phyloP scores from a whole-genome alignment of 2,888 invertebrate species.

The Tuta absoluta region DNA sequence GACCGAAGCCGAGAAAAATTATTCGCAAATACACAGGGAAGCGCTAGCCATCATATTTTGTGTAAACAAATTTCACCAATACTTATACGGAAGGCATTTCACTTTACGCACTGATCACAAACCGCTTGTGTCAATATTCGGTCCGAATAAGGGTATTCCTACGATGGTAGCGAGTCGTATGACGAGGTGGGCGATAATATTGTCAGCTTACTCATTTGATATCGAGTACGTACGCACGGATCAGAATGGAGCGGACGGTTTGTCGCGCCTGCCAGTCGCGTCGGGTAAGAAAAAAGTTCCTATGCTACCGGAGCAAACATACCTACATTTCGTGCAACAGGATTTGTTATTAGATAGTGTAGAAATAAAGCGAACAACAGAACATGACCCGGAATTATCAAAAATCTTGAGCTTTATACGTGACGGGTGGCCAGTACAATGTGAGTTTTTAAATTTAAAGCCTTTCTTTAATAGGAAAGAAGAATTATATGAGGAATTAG shows the following conservation, averaged over 20 bases:
- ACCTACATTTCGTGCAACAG: conserved; percentile 22
- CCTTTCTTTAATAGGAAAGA: conserved; percentile 1
- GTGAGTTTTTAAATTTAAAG: neutral
- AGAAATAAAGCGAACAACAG: neutral
- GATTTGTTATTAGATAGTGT: conserved; percentile 21
- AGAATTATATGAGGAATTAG: conserved; percentile 12
- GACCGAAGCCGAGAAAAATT: too few relatives aligned
- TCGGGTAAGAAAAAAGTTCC: too few relatives aligned
- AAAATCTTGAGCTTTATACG: neutral
- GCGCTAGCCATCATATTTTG: too few relatives aligned
- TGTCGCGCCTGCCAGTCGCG: conserved; percentile 11
- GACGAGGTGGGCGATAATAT: too few relatives aligned
- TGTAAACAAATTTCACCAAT: too few relatives aligned
- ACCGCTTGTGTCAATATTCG: too few relatives aligned
- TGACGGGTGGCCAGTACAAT: neutral
- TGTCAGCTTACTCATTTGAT: too few relatives aligned
- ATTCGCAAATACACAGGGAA: too few relatives aligned
- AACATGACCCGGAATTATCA: neutral
- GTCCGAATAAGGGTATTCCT: too few relatives aligned
- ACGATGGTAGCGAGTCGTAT: too few relatives aligned
- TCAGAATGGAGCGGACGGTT: conserved; percentile 25
- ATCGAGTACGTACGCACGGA: conserved; percentile 27
- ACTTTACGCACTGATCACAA: too few relatives aligned
- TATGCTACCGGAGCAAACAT: conserved; percentile 19
- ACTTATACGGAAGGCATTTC: too few relatives aligned